Base-by-base conservation (phyloP, 2,888 invertebrate genomes). In the Tethea ocularis region DNA sequence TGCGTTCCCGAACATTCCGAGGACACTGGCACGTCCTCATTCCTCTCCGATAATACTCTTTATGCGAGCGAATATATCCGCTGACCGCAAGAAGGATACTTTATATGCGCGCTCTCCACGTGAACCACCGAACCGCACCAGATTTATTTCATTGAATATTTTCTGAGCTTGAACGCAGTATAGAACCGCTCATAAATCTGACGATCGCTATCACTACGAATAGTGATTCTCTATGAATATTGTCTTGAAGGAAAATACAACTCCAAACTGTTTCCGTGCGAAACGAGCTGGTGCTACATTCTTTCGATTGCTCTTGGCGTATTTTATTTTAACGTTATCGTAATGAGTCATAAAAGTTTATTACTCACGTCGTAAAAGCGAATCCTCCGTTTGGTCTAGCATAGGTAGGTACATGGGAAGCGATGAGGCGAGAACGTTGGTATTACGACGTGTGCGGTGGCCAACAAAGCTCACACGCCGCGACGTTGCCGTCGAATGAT, bases 301-400 rank as follows among this genome's bases (percentile, higher is more conserved):
- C 79, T 75, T 84, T 80, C 78, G 81, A 84, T 86, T 84, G 80
- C 78, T 77, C 72, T 78, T 70, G 64, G 69, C 75, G 78, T 84
- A 84, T 86, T 89, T 87, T 82, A 86, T 80, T 84, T 79, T 82
- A 84, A 78, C 80, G 81, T 83, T 86, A 87, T 86, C 84, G 84
- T 89, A 88, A 89, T 88, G 84, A 86, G 77, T 80, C 75, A 75
- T 90, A 86, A 89, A 89, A 83, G 69, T 87, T 89, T 89, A 91
- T 84, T 79, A 77, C 69, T 75, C 57, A 65, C 60, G 68, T 87
- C 85, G 80, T 89, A 87, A 88, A 88, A 81, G 75, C 68, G 73
- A 81, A 83, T 87, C 78, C 79, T 79, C 77, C 64, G 74, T 82
- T 81, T 75, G 78, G 77, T 83, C 74, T 73, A 64, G 66, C 58